Conservation (phyloP, 2,113 vertebrate genomes). For the Urocynchramus pylzowi region DNA sequence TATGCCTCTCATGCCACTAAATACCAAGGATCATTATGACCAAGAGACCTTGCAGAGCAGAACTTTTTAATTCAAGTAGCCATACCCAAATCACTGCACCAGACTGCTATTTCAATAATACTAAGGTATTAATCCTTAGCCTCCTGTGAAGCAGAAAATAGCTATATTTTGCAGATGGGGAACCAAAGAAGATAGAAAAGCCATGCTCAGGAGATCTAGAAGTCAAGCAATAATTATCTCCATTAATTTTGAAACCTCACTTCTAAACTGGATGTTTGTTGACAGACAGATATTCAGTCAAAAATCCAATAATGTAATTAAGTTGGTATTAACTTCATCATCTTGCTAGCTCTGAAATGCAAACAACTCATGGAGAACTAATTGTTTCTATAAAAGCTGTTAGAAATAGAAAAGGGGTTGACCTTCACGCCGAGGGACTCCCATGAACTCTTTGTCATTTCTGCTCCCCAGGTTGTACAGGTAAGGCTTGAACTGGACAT, state of each 20-base stretch:
- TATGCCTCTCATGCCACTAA: not conserved
- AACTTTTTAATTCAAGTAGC: conserved; percentile 18
- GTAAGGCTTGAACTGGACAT: not conserved
- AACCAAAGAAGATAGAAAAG: conserved; percentile 1
- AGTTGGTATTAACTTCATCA: not conserved
- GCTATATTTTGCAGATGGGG: not conserved
- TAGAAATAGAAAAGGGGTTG: not conserved
- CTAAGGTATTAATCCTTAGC: not conserved
- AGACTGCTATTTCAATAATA: not conserved
- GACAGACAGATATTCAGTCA: not conserved
- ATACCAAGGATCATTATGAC: not conserved
- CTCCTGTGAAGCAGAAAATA: conserved; percentile 37
- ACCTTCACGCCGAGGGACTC: not conserved
- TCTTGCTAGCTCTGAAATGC: not conserved
- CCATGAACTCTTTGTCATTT: not conserved
- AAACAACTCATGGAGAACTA: not conserved
- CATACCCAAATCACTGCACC: not conserved
- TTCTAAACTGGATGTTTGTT: not conserved
- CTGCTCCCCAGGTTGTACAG: not conserved
- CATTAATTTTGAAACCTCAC: not conserved
- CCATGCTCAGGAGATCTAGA: not conserved
- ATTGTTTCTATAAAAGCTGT: not conserved
- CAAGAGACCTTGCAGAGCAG: not conserved
- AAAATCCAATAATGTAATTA: not conserved
- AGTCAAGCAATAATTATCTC: not conserved